A percentile compares a stretch with the other conserved stretches of the same genome.
These are phyloP conservation scores for Sarcoramphus papa DNA, from an alignment of 2,797 vertebrate species.

Conservation along the genomic window DNA sequence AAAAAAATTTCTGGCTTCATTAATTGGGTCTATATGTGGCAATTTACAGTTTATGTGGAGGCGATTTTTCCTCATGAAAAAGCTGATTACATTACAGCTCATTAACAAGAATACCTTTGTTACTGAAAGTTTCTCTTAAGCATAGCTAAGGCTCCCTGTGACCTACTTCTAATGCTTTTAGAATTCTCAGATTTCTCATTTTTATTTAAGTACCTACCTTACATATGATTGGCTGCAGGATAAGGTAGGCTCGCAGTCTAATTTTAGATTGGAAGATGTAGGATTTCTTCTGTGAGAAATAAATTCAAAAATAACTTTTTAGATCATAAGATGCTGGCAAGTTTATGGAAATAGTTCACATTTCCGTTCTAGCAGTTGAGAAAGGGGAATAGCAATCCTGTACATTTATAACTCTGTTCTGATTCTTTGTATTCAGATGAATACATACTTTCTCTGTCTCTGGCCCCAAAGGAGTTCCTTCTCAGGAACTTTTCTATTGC, in stretches of 20 bases:
- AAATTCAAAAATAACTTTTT: constrained; percentile 68
- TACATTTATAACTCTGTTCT: constrained; percentile 22
- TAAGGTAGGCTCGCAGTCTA: constrained; percentile 57
- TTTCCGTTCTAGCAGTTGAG: constrained; percentile 3
- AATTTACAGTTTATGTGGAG: constrained; percentile 49
- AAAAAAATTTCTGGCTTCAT: constrained; percentile 45
- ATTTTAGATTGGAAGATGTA: constrained; percentile 65
- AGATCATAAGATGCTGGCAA: constrained; percentile 54
- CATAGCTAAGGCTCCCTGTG: constrained; percentile 38
- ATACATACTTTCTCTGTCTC: background rate
- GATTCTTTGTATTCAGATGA: background rate
- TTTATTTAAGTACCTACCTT: constrained; percentile 63
- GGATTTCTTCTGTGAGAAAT: constrained; percentile 63
- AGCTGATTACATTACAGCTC: constrained; percentile 45
- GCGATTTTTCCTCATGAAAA: constrained; percentile 29
- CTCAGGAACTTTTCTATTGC: background rate
- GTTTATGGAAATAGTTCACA: constrained; percentile 57
- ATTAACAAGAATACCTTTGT: constrained; percentile 59
- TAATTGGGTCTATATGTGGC: constrained; percentile 38
- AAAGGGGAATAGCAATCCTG: background rate
- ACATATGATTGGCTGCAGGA: constrained; percentile 45
- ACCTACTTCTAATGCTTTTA: constrained; percentile 68
- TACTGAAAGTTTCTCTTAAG: constrained; percentile 58
- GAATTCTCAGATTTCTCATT: constrained; percentile 49
- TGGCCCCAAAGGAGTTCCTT: background rate